These are phyloP conservation scores for Drosophila auraria DNA, from an alignment of 1,140 invertebrate genomes.

Conservation along the genomic window DNA sequence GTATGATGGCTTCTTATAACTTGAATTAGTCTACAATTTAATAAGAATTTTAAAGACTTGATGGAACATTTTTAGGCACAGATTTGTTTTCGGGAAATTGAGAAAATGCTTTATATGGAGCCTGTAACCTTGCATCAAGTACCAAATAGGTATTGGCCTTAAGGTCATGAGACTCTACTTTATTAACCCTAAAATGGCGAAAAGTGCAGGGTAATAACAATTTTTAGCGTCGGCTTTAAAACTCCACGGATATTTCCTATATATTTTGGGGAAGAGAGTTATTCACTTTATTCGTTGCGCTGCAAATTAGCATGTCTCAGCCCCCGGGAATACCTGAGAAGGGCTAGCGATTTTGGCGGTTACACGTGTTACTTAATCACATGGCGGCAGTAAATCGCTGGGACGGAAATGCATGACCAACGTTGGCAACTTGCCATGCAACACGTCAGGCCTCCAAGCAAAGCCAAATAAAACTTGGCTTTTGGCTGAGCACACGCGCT, in stretches of 20 bases:
- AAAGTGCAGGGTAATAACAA: not conserved
- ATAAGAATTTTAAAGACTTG: too few species aligned
- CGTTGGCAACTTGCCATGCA: constrained; percentile 46
- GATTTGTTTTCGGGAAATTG: too few species aligned
- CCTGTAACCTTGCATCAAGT: too few species aligned
- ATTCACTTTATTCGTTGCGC: constrained; percentile 9
- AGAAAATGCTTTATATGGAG: too few species aligned
- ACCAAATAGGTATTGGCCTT: not conserved
- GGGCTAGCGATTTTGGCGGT: constrained; percentile 30
- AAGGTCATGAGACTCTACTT: not conserved
- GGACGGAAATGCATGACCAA: constrained; percentile 68
- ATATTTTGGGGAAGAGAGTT: not conserved
- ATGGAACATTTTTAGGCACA: not conserved
- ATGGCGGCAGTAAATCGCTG: constrained; percentile 28
- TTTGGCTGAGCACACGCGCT: constrained; percentile 5
- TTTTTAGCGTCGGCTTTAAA: not conserved
- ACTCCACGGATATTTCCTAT: not conserved
- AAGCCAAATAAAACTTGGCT: constrained; percentile 31
- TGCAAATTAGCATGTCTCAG: constrained; percentile 55
- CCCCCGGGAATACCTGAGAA: constrained; percentile 7
- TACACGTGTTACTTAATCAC: constrained; percentile 62
- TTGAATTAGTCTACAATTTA: not conserved
- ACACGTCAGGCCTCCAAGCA: constrained; percentile 17
- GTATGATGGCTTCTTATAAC: not conserved
- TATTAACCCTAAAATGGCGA: not conserved